phyloP scores from a whole-genome alignment of 92 coral and sea anemone genomes.

The Palythoa caribaeorum region DNA sequence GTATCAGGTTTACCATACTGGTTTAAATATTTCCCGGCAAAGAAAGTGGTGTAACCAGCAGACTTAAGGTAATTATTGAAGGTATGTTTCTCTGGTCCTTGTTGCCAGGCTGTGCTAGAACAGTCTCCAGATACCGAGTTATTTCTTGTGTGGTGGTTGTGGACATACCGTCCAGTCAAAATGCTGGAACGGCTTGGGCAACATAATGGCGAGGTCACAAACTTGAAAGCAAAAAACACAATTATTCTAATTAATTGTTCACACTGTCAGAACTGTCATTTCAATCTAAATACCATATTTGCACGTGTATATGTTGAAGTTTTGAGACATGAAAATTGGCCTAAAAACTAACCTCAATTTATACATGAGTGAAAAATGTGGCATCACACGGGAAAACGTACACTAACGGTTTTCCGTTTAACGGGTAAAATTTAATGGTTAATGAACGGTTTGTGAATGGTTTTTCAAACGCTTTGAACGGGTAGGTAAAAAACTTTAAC shows the following conservation, averaged over 20 bases:
- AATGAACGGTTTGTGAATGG: no score
- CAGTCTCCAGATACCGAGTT: constrained; percentile 83
- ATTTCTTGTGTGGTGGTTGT: constrained; percentile 78
- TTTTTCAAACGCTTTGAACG: no score
- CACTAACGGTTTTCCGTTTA: no score
- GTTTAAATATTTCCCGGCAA: constrained; percentile 85
- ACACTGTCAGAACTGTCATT: neutral
- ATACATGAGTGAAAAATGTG: no score
- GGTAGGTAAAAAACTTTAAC: no score
- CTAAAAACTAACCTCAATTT: no score
- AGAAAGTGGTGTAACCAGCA: constrained; percentile 72
- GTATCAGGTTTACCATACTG: constrained; percentile 67
- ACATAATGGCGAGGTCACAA: constrained; percentile 86
- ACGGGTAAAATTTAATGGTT: no score
- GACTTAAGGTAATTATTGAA: constrained; percentile 70
- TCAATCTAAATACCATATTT: no score
- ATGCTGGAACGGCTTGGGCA: constrained; percentile 92
- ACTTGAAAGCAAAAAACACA: constrained; percentile 47
- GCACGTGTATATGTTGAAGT: no score
- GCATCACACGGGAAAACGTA: no score
- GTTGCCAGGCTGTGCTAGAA: constrained; percentile 80
- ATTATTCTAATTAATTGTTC: neutral
- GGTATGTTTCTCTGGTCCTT: constrained; percentile 81
- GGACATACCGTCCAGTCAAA: constrained; percentile 80
- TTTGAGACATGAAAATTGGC: no score